These are phyloP conservation scores for Seira musarum DNA, from an alignment of 2,888 invertebrate species.

Conservation along the genomic window DNA sequence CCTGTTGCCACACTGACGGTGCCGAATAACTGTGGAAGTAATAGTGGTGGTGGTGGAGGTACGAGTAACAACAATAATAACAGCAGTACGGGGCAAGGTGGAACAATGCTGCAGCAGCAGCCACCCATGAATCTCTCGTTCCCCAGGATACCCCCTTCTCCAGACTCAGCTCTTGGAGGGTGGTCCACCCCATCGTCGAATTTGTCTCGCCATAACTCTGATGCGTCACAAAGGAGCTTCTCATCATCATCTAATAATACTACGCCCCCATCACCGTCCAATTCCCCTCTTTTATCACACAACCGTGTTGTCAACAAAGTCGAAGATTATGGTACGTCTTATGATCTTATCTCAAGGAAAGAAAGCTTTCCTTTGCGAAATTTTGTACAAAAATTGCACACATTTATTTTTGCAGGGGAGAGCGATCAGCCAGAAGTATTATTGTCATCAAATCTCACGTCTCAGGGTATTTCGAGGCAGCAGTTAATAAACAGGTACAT, in stretches of 20 bases:
- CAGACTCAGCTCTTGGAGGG: slow-evolving; percentile 69
- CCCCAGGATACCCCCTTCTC: slow-evolving; percentile 69
- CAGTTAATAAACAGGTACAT: slow-evolving; percentile 69
- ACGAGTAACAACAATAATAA: slow-evolving; percentile 17
- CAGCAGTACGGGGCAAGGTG: slow-evolving; percentile 8
- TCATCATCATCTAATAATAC: slow-evolving; percentile 70
- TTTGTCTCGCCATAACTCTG: slow-evolving; percentile 69
- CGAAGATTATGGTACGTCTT: slow-evolving; percentile 67
- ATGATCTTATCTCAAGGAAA: background rate
- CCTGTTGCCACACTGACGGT: slow-evolving; percentile 52
- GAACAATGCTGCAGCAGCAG: slow-evolving; percentile 64
- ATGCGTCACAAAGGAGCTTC: slow-evolving; percentile 69
- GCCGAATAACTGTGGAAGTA: slow-evolving; percentile 53
- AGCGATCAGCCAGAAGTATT: slow-evolving; percentile 70
- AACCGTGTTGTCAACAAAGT: slow-evolving; percentile 69
- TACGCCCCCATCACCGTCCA: slow-evolving; percentile 69
- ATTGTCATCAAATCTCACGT: slow-evolving; percentile 69
- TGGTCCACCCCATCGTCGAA: slow-evolving; percentile 70
- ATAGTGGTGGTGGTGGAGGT: slow-evolving; percentile 26
- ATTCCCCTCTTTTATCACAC: slow-evolving; percentile 69
- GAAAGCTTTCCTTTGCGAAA: background rate
- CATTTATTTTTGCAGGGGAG: slow-evolving; percentile 54
- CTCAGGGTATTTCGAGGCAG: slow-evolving; percentile 70
- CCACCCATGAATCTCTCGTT: slow-evolving; percentile 70
- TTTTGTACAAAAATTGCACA: too few relatives aligned